phyloP scores from a whole-genome alignment of 2,888 invertebrate species.

The Leptarthrus brevirostris region DNA sequence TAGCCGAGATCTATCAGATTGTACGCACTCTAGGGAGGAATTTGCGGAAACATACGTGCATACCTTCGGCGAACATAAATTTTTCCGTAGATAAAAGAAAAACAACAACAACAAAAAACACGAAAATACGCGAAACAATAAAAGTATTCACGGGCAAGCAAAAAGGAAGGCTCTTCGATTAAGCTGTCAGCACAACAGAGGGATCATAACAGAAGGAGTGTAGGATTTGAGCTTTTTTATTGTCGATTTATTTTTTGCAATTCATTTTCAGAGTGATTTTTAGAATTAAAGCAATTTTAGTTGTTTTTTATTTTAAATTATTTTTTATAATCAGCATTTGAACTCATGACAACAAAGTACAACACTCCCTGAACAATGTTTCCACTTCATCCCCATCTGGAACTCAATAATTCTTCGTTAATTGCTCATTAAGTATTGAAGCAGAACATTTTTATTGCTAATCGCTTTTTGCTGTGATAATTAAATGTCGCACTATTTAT shows the following conservation, averaged over 20 bases:
- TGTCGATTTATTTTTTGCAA: neutral
- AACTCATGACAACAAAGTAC: too few relatives aligned
- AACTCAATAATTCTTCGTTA: constrained; percentile 1
- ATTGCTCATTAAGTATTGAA: constrained; percentile 27
- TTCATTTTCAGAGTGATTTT: neutral
- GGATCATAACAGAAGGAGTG: constrained; percentile 20
- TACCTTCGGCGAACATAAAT: neutral
- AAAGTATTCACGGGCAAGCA: neutral
- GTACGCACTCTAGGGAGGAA: constrained; percentile 40
- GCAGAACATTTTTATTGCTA: constrained; percentile 23
- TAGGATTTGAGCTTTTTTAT: neutral
- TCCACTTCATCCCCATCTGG: too few relatives aligned
- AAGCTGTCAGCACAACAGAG: constrained; percentile 9
- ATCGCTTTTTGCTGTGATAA: constrained; percentile 15
- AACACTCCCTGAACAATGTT: too few relatives aligned
- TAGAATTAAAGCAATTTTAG: too few relatives aligned
- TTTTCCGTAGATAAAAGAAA: neutral
- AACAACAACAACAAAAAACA: neutral
- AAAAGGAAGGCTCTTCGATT: constrained; percentile 14
- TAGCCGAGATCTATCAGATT: constrained; percentile 12
- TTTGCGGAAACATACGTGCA: constrained; percentile 7
- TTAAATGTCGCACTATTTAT: constrained; percentile 16
- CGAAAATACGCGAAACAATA: constrained; percentile 10
- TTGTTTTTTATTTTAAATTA: too few relatives aligned
- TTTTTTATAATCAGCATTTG: too few relatives aligned